Base-by-base conservation (phyloP, 2,113 vertebrate genomes). In the Amblyornis subalaris region DNA sequence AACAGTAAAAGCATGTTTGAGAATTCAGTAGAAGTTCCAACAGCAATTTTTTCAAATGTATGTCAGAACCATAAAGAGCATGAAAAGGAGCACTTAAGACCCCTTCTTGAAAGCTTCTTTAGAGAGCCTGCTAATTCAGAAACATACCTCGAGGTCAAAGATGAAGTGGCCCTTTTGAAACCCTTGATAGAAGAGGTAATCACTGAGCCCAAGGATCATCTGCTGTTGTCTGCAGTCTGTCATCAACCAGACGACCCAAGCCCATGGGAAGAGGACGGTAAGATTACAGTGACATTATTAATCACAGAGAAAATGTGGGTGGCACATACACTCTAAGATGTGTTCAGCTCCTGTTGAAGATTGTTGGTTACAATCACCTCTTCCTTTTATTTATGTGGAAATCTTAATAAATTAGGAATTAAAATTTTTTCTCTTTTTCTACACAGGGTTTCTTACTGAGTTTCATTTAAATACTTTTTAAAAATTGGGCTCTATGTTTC, bases 111-210 rank as follows among this genome's bases (percentile, higher is more conserved):
- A 92, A 89, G 94, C 40, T 35, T 95, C 12, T 70, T 96, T 42
- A 42, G 14, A 72, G 84, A 85, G 25, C 67, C 85, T 84, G 80
- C 36, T 74, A 45, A 45, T 81, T 64, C 78, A n/a, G 75, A 76
- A 19, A 51, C 26, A 6, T 17, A n/a, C n/a, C 10, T 28, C 17
- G 91, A 88, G 42, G 60, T 4, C 10, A 75, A 54, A 71, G 78
- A 51, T 14, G n/a, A 80, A n/a, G 26, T 12, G 19, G 26, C 25
- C 16, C 35, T 50, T 50, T 40, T 28, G 0, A 74, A 26, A 57
- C 96, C 77, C 1, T 93, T 98, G 72, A 97, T 98, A 67, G 22
- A 98, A 80, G 97, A 98, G 84, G 42, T 98, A 12, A 5, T 60
- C 5, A 7, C 70, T 47, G 87, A 92, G 36, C 50, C 89, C 38